Conservation (phyloP, 2,888 invertebrate genomes). For the Thalpophila matura region DNA sequence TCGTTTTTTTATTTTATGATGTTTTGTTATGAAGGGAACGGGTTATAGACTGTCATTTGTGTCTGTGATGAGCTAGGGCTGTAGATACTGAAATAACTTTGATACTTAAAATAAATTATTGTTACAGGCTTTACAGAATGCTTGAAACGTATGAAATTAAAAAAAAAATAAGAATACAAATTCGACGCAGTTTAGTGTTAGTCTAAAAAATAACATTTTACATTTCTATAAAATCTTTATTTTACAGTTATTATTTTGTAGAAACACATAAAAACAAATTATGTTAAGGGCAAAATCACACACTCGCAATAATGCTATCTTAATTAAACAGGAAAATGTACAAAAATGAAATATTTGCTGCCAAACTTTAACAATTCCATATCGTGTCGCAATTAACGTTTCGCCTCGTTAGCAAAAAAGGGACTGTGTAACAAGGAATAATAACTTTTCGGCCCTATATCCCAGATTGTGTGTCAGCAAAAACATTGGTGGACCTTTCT, state of each 20-base stretch:
- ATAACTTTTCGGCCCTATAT: constrained; percentile 35
- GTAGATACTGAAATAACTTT: constrained; percentile 7
- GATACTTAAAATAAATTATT: too few relatives aligned
- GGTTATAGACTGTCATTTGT: constrained; percentile 40
- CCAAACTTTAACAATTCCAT: constrained; percentile 8
- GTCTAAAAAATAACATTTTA: too few relatives aligned
- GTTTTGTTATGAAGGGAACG: constrained; percentile 51
- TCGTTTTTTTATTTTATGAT: constrained; percentile 50
- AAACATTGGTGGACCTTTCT: constrained; percentile 39
- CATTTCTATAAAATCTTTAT: too few relatives aligned
- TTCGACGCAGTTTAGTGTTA: too few relatives aligned
- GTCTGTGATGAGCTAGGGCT: constrained; percentile 14
- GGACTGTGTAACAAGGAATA: constrained; percentile 27
- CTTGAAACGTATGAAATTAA: too few relatives aligned
- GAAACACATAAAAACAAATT: too few relatives aligned
- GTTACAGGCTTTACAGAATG: too few relatives aligned
- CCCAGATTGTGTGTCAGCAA: constrained; percentile 33
- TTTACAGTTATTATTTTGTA: too few relatives aligned
- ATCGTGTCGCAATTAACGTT: constrained; percentile 29
- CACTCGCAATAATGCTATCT: too few relatives aligned
- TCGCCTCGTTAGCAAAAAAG: constrained; percentile 42
- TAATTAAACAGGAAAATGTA: neutral
- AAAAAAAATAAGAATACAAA: too few relatives aligned
- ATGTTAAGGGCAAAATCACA: too few relatives aligned
- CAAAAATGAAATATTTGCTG: constrained; percentile 5